These are phyloP conservation scores for Melanotaenia pygmaea DNA, from an alignment of 2,797 vertebrate species.

Conservation along the genomic window DNA sequence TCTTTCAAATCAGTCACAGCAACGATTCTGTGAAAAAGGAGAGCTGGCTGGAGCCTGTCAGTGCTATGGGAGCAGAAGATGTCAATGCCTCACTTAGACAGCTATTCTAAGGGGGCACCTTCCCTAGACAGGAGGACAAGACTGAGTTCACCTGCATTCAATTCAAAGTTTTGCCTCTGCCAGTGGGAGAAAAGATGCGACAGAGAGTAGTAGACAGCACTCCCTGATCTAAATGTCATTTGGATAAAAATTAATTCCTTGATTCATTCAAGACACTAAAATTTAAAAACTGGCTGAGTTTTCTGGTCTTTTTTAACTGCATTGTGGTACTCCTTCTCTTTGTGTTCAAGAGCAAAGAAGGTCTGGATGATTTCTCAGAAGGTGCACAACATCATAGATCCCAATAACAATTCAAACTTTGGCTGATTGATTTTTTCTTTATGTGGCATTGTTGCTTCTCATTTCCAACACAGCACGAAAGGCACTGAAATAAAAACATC, in stretches of 20 bases:
- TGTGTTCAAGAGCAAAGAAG: background rate
- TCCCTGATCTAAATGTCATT: conserved; percentile 75
- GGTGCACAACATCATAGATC: conserved; percentile 36
- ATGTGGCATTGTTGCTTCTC: conserved; percentile 70
- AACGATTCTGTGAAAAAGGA: conserved; percentile 69
- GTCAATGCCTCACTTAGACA: conserved; percentile 78
- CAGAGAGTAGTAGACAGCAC: conserved; percentile 38
- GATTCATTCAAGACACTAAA: conserved; percentile 62
- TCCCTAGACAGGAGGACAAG: conserved; percentile 73
- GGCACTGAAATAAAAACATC: conserved; percentile 78
- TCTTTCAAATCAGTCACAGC: conserved; percentile 74
- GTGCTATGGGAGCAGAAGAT: conserved; percentile 63
- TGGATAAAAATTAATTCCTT: conserved; percentile 71
- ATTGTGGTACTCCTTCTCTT: conserved; percentile 11
- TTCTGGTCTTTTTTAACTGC: conserved; percentile 32
- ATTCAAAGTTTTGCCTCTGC: conserved; percentile 59
- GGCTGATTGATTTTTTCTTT: conserved; percentile 60
- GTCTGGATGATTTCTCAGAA: conserved; percentile 35
- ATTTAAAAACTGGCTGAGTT: conserved; percentile 57
- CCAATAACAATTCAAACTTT: conserved; percentile 65
- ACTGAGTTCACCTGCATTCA: conserved; percentile 75
- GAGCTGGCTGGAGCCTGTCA: conserved; percentile 66
- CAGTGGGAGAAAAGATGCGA: conserved; percentile 46
- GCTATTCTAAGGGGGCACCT: conserved; percentile 65
- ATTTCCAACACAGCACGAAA: conserved; percentile 75